phyloP scores from a whole-genome alignment of 2,113 vertebrate species.

The Gallinago paraguaiae region DNA sequence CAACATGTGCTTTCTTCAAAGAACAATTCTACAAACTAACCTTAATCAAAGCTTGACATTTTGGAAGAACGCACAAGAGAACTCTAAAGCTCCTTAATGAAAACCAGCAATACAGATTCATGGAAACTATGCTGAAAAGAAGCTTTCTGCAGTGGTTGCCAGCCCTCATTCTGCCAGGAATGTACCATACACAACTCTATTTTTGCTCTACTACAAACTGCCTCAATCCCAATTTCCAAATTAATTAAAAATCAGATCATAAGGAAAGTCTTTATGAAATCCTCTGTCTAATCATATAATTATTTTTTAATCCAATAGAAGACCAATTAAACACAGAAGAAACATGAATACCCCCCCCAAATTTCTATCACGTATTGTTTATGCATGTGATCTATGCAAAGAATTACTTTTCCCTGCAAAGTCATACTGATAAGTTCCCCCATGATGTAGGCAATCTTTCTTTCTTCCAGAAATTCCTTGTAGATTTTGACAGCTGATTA shows the following conservation, averaged over 20 bases:
- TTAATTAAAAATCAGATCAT: not conserved
- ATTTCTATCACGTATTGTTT: not conserved
- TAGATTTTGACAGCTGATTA: not conserved
- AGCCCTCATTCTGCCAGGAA: not conserved
- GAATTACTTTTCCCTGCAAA: not conserved
- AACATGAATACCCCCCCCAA: not conserved
- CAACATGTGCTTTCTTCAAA: not conserved
- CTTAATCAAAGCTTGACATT: constrained; percentile 29
- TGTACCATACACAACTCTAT: not conserved
- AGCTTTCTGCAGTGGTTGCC: constrained; percentile 22
- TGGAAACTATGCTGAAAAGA: constrained; percentile 60
- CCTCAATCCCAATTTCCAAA: not conserved
- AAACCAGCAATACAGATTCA: constrained; percentile 53
- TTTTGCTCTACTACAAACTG: constrained; percentile 10
- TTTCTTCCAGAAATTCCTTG: not conserved
- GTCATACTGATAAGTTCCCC: not conserved
- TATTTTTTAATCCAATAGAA: not conserved
- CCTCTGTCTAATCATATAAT: not conserved
- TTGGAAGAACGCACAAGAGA: constrained; percentile 42
- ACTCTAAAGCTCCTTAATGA: constrained; percentile 60
- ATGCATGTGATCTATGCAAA: not conserved
- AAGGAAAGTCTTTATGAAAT: not conserved
- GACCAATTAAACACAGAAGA: not conserved
- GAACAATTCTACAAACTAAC: constrained; percentile 22
- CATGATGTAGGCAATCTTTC: not conserved